Evolutionary conservation across 2,888 invertebrate species (phyloP).

Genomic region (Sinhomidia bicolor): DNA sequence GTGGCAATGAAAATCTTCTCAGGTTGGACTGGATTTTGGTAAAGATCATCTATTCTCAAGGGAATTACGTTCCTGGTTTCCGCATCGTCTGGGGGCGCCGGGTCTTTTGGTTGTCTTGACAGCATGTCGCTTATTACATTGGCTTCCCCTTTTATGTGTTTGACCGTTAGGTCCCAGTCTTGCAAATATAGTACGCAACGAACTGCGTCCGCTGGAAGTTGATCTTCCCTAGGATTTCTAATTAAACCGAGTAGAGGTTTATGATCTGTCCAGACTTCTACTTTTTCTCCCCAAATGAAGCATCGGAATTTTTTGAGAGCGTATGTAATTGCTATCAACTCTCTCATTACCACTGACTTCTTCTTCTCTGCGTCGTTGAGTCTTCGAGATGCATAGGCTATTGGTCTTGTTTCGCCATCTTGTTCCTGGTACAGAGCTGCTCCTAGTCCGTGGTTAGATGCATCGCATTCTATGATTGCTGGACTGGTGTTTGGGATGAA

Average conservation of each 20-base stretch:
- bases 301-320: neutral
- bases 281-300: neutral
- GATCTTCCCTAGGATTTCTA: neutral
- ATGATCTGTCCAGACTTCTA: constrained; percentile 5
- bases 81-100: neutral
- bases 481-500: neutral
- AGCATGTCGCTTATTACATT: neutral
- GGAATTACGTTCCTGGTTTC: neutral
- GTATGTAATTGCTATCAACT: neutral
- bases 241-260: neutral
- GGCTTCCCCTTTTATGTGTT: neutral
- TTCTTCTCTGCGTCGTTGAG: neutral
- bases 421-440: neutral
- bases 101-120: neutral
- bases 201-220: neutral
- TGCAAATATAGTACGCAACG: neutral
- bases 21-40: neutral
- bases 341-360: neutral
- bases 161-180: neutral
- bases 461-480: constrained; percentile 10
- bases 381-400: neutral
- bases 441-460: neutral
- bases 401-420: neutral
- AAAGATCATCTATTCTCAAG: neutral
- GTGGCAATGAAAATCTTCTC: too few species aligned